Base-by-base conservation (phyloP, 1,140 invertebrate species). In the Drosophila malerkotliana region DNA sequence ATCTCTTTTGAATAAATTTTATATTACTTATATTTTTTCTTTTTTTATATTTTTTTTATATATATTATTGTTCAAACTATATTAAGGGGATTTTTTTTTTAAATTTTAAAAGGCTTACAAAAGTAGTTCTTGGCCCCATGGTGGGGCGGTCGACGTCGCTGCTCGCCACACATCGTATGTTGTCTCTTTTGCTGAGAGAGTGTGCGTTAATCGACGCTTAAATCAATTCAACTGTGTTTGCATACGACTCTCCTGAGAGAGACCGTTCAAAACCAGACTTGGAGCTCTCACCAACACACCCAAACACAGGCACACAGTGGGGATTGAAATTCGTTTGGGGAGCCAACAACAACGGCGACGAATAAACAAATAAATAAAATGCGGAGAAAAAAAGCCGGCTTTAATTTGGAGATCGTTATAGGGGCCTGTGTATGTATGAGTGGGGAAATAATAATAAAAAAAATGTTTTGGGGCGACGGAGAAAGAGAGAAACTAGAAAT, bases 141-240 rank as follows among this genome's bases (percentile, higher is more conserved):
- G 26, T 28, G 62, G 62, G 8, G n/a, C 34, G 1, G 34, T 12
- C 34, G 34, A 37, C 34, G 34, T 18, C 41, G 41, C 41, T 56
- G 14, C 7, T 45, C 45, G 32, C 59, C 18, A 32, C 63, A 15
- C 26, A 9, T 3, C 37, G 54, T 48, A 44, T 44, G 41, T 44
- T 44, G 41, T 44, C 41, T 44, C 41, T 44, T 44, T 44, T 67
- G 24, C 10, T 54, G 41, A 32, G 4, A 60, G 18, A 67, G 83
- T 88, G 41, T 87, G 78, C 57, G 68, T 87, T 87, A 81, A 85
- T 85, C 81, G 74, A 68, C 82, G 82, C 83, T 82, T 85, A 79
- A 87, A 79, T 85, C 74, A 82, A 87, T 82, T 87, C 75, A 68
- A 76, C 52, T 81, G 82, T 87, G 82, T 85, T 87, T 85, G 81